Percentiles rank a stretch among this genome's conserved stretches.
These are phyloP conservation scores for Escarpia spicata DNA, from an alignment of 2,888 invertebrate species.

Conservation along the genomic window DNA sequence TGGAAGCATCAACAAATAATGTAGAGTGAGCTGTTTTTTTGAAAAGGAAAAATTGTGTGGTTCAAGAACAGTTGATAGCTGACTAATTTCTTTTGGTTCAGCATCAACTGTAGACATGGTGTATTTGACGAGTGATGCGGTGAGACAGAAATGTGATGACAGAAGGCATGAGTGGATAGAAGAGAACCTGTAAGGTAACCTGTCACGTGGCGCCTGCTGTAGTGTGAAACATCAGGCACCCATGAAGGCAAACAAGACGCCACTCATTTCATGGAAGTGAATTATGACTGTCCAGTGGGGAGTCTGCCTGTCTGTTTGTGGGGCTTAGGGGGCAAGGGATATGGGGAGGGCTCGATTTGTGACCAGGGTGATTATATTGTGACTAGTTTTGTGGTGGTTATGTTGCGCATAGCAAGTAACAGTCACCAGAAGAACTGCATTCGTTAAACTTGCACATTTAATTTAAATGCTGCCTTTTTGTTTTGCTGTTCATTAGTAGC, in stretches of 20 bases:
- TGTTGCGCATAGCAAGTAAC: background rate
- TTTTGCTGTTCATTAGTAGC: background rate
- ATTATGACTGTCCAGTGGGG: background rate
- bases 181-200: background rate
- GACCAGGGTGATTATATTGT: background rate
- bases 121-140: background rate
- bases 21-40: background rate
- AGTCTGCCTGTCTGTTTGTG: constrained; percentile 3
- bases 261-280: background rate
- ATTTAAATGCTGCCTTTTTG: background rate
- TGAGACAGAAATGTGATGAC: background rate
- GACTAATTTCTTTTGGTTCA: background rate
- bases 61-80: background rate
- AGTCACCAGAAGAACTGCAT: background rate
- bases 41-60: background rate
- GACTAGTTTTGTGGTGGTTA: background rate
- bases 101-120: background rate
- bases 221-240: background rate
- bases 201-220: background rate
- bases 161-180: background rate
- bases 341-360: background rate
- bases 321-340: background rate
- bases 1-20: too few relatives aligned
- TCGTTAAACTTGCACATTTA: background rate
- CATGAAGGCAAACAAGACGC: background rate